Base-by-base conservation (phyloP, 2,113 vertebrate genomes). In the Tichodroma muraria region DNA sequence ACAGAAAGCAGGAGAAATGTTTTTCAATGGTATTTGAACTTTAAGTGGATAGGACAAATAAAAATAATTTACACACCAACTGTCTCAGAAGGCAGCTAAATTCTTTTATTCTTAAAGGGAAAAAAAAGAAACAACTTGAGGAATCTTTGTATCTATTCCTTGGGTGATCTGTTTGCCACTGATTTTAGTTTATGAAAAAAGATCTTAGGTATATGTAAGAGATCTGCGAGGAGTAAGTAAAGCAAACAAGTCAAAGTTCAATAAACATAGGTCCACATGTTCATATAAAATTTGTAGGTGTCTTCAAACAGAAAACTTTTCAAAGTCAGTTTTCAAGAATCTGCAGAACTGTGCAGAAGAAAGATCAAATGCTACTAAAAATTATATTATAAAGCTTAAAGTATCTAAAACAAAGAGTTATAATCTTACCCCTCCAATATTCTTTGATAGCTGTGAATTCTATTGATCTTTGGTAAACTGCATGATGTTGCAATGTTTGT, bases 381-480 rank as follows among this genome's bases (percentile, higher is more conserved):
- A 83, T 72, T 69, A 45, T 73, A 64, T 40, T 71, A 88, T 60
- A 80, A 91, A 95, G n/a, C 78, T 90, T 89, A 95, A 91, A 70
- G 80, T 85, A 82, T 42, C 72, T 94, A 25, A 38, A 96, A 93
- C 89, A 80, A 53, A 85, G 81, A 93, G 20, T 85, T 93, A 49
- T 50, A 77, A 87, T 70, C 78, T 88, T 47, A 86, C 15, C 71
- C 49, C 63, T 94, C 61, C 70, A 76, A 85, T 21, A 40, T 52
- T 63, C 31, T 61, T 95, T 52, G 82, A 88, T 10, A 75, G 82
- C 79, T 85, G 73, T 35, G 68, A 57, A 73, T 90, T 88, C 54
- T 54, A 93, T 6, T 93, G 96, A 95, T 96, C 92, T 96, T 93
- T 96, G 77, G 72, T 89, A 95, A 96, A 83, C 8, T 10, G 49